Evolutionary conservation across 2,797 vertebrate genomes (phyloP), one percentile per base, ranked within the genome.

Genomic region (Crocodylus rhombifer): DNA sequence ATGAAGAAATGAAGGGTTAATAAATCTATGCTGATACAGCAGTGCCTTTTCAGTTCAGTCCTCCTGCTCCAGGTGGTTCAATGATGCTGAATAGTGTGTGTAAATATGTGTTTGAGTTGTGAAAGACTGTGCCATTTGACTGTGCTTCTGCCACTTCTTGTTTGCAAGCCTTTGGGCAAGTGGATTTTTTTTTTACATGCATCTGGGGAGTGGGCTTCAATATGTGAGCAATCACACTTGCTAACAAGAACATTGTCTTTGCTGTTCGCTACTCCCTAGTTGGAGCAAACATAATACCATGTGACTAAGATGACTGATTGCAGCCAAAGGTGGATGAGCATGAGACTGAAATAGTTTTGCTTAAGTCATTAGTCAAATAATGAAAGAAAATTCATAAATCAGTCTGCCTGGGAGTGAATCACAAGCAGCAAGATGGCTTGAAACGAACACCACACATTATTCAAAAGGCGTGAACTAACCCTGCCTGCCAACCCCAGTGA

Each of bases 291-390:
- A 20, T 28, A 78, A 14, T 25, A 76, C 5, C 14, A 42, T 76
- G 12, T 82, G 78, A 36, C 28, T 0, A 0, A 77, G 58, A 18
- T 91, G 91, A 78, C 42, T 5, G 73, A 61, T 57, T 67, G 30
- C 13, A 78, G 60, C 4, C 7, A 55, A 88, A 4, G 78, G 36
- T 58, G 89, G 33, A 14, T 80, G 30, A 81, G 65, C 56, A 73
- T 71, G 26, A 55, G 25, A 28, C 42, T 23, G 3, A 71, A 62
- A 84, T 73, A 17, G 14, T 58, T 58, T 69, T 9, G 2, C 26
- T 92, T 84, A 62, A 84, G 90, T 93, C 21, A 77, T 90, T 92
- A 36, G 64, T 82, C 64, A 80, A 65, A 51, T 25, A 12, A 33
- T n/a, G 9, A 64, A 18, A 89, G 56, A 62, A 83, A 92, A 81